Evolutionary conservation across 2,113 vertebrate genomes (phyloP).

Genomic region (Reinhardtius hippoglossoides): DNA sequence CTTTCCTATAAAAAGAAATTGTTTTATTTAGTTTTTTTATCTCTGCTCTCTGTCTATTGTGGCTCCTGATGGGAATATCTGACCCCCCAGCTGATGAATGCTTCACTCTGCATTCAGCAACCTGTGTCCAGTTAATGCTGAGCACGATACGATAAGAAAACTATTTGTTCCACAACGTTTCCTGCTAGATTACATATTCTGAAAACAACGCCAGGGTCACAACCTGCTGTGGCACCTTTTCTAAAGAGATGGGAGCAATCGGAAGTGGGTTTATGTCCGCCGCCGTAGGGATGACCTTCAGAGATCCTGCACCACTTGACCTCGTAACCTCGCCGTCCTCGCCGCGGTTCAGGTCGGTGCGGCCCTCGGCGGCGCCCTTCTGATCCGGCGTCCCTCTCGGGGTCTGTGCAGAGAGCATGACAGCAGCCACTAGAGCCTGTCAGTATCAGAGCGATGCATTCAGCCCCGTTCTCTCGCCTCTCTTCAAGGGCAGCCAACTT

Average conservation of each 20-base stretch:
- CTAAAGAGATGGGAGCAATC: not conserved
- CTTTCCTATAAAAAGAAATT: no score
- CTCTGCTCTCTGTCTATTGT: no score
- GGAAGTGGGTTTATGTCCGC: not conserved
- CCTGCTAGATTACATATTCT: slow-evolving; percentile 8
- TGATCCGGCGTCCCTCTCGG: slow-evolving; percentile 28
- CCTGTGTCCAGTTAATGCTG: no score
- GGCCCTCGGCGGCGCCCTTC: not conserved
- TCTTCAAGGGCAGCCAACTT: slow-evolving; percentile 69
- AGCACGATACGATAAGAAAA: not conserved
- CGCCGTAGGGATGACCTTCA: slow-evolving; percentile 15
- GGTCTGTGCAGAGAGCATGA: slow-evolving; percentile 37
- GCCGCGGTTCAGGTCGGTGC: not conserved
- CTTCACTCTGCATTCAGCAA: no score
- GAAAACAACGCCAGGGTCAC: slow-evolving; percentile 14
- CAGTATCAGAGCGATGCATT: slow-evolving; percentile 60
- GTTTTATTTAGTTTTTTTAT: no score
- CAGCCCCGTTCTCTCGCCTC: slow-evolving; percentile 51
- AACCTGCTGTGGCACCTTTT: slow-evolving; percentile 9
- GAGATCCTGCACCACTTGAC: slow-evolving; percentile 20
- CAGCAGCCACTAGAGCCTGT: slow-evolving; percentile 54
- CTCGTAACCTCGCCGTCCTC: not conserved
- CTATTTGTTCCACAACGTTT: not conserved
- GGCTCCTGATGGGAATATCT: no score
- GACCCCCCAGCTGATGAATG: no score